These are phyloP conservation scores for Kryptolebias marmoratus DNA, from an alignment of 2,113 vertebrate species.

Conservation along the genomic window DNA sequence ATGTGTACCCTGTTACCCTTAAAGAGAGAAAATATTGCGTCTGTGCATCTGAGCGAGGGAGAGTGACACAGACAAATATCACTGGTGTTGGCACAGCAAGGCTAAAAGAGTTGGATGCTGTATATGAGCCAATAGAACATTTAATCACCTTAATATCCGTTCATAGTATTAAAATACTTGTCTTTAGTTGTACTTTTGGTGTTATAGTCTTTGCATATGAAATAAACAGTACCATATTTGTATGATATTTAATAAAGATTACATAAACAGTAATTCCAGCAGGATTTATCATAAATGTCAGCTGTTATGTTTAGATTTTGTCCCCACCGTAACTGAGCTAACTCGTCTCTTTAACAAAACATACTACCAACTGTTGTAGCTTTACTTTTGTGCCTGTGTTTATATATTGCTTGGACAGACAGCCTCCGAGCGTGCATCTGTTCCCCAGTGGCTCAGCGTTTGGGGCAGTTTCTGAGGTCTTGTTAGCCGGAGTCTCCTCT, in stretches of 20 bases:
- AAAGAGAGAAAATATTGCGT: constrained; percentile 11
- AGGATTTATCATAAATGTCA: background rate
- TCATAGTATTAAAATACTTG: no score
- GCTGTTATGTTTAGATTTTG: background rate
- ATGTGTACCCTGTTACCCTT: constrained; percentile 3
- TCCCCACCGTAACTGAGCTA: background rate
- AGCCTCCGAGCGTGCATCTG: constrained; percentile 86
- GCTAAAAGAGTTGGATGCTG: no score
- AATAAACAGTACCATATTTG: no score
- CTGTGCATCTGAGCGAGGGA: constrained; percentile 3
- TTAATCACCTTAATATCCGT: no score
- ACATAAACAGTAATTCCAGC: background rate
- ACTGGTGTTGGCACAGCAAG: constrained; percentile 16
- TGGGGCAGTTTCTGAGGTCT: constrained; percentile 78
- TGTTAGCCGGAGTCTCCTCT: constrained; percentile 82
- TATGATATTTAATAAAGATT: background rate
- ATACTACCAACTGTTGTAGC: background rate
- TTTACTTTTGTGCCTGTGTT: constrained; percentile 8
- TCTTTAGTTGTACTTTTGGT: no score
- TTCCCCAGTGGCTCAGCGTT: constrained; percentile 85
- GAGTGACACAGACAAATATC: background rate
- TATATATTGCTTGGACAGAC: constrained; percentile 74
- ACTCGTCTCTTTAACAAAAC: no score
- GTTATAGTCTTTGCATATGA: no score
- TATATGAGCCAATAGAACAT: no score